Evolutionary conservation across 2,797 vertebrate species (phyloP).

Genomic region (Pipistrellus nathusii): DNA sequence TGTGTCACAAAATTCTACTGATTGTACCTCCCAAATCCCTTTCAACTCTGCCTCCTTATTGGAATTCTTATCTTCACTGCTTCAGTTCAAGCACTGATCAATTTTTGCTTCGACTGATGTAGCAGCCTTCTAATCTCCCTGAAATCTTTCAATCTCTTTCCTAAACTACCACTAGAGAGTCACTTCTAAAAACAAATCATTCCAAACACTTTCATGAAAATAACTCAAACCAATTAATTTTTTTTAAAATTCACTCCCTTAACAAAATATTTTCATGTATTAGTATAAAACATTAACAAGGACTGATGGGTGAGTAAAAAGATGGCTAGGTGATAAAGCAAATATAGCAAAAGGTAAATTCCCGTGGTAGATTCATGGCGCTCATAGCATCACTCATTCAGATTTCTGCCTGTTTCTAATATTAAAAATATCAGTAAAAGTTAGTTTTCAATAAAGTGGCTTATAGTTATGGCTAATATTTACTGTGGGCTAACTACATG

Average conservation of each 20-base stretch:
- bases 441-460: slow-evolving; percentile 11
- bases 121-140: slow-evolving; percentile 28
- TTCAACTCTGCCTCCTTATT: slow-evolving; percentile 6
- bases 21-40: slow-evolving; percentile 29
- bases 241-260: background rate
- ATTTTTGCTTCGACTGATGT: slow-evolving; percentile 58
- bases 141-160: slow-evolving; percentile 40
- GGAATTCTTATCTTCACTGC: slow-evolving; percentile 59
- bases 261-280: background rate
- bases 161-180: slow-evolving; percentile 38
- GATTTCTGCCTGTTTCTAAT: background rate
- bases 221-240: background rate
- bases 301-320: background rate
- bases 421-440: slow-evolving; percentile 7
- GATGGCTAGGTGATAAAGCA: background rate
- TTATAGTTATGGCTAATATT: background rate
- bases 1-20: slow-evolving; percentile 33
- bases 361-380: background rate
- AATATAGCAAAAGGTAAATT: background rate
- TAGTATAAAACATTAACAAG: background rate
- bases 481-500: background rate
- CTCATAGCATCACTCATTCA: background rate
- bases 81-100: slow-evolving; percentile 56
- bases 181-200: slow-evolving; percentile 9
- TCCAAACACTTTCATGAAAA: slow-evolving; percentile 29